phyloP scores from a whole-genome alignment of 2,797 vertebrate species.

The Poecilia wingei region DNA sequence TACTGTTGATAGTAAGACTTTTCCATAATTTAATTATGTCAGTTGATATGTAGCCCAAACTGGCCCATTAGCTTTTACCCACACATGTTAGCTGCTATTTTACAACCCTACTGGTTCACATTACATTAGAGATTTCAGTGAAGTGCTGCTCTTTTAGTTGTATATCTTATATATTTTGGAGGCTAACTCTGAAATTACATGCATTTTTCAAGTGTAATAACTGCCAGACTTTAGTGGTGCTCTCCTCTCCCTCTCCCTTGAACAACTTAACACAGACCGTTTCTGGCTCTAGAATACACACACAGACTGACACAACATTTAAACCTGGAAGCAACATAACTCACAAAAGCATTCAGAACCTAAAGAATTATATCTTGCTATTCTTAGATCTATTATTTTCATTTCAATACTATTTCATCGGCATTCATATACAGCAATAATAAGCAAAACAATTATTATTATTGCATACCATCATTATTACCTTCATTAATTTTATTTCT shows the following conservation, averaged over 20 bases:
- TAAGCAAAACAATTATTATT: background rate
- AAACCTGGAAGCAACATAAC: background rate
- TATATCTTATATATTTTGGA: slow-evolving; percentile 1
- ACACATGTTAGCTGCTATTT: slow-evolving; percentile 52
- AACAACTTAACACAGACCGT: background rate
- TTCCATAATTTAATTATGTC: background rate
- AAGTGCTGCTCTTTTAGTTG: slow-evolving; percentile 13
- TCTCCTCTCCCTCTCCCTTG: background rate
- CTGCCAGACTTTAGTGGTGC: background rate
- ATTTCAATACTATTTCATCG: background rate
- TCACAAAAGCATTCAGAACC: background rate
- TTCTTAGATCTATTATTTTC: too few species aligned
- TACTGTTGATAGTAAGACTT: too few species aligned
- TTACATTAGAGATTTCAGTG: slow-evolving; percentile 13
- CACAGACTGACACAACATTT: background rate
- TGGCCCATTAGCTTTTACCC: slow-evolving; percentile 71
- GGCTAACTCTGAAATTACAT: background rate
- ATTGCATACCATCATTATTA: too few species aligned
- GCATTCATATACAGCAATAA: background rate
- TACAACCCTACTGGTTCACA: slow-evolving; percentile 38
- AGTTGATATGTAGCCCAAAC: slow-evolving; percentile 53
- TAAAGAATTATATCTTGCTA: background rate
- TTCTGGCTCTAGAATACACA: background rate
- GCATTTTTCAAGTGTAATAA: background rate
- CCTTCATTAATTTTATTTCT: background rate